Percentiles rank a stretch among this genome's conserved stretches.
Evolutionary conservation across 30 jellyfish, hydroid and myxozoan genomes (phyloP).

Genomic region (Mastigias papua): DNA sequence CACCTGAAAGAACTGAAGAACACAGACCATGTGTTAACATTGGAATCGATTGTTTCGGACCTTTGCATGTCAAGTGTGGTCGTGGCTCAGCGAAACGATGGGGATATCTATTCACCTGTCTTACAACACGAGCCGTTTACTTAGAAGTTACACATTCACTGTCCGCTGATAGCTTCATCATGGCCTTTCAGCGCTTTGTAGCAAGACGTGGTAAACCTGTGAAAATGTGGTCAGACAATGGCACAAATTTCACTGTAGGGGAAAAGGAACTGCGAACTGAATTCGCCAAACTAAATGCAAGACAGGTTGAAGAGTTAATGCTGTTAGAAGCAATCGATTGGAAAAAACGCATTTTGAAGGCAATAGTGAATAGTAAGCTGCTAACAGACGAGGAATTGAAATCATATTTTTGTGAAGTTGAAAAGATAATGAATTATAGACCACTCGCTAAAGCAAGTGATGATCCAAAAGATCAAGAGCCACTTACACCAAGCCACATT

Average conservation of each 20-base stretch:
- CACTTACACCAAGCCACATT: slow-evolving; percentile 52
- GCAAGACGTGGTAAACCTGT: slow-evolving; percentile 19
- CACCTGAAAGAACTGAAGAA: slow-evolving; percentile 53
- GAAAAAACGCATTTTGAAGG: slow-evolving; percentile 14
- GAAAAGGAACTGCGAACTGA: slow-evolving; percentile 24
- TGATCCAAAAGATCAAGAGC: slow-evolving; percentile 44
- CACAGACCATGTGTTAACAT: slow-evolving; percentile 51
- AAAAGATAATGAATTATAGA: slow-evolving; percentile 42
- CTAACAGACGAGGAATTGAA: slow-evolving; percentile 30
- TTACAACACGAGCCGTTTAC: slow-evolving; percentile 57
- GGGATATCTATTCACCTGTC: slow-evolving; percentile 75
- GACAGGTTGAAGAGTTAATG: background rate
- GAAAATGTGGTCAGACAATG: slow-evolving; percentile 11
- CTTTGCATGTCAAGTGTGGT: slow-evolving; percentile 45
- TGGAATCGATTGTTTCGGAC: slow-evolving; percentile 75
- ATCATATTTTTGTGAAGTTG: slow-evolving; percentile 47
- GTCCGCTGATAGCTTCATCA: slow-evolving; percentile 64
- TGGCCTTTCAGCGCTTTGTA: slow-evolving; percentile 28
- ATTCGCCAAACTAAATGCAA: background rate
- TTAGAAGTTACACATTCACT: slow-evolving; percentile 43
- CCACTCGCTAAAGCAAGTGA: slow-evolving; percentile 52
- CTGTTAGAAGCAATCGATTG: slow-evolving; percentile 6
- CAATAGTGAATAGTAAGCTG: slow-evolving; percentile 8
- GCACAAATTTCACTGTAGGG: slow-evolving; percentile 4
- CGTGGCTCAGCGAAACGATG: slow-evolving; percentile 46